A percentile compares a stretch with the other conserved stretches of the same genome.
phyloP scores from a whole-genome alignment of 2,888 invertebrate genomes.

The Automeris io region DNA sequence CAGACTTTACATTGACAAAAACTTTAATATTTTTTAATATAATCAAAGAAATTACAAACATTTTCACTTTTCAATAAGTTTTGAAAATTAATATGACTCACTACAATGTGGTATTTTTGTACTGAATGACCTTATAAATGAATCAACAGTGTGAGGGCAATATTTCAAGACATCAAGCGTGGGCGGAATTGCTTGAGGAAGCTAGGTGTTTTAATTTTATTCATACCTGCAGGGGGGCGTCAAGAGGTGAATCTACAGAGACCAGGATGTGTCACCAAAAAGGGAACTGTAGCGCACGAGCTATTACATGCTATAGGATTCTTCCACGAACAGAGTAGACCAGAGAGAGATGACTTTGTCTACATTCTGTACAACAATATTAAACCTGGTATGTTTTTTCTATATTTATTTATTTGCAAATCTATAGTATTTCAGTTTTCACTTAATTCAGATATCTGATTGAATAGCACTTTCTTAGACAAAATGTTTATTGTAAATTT shows the following conservation, averaged over 20 bases:
- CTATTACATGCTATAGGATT: constrained; percentile 88
- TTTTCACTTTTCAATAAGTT: background rate
- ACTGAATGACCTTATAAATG: background rate
- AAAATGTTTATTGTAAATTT: background rate
- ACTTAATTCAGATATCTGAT: too few species aligned
- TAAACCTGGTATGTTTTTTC: constrained; percentile 61
- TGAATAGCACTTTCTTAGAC: too few species aligned
- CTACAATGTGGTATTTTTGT: background rate
- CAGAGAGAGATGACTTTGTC: constrained; percentile 84
- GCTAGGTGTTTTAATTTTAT: background rate
- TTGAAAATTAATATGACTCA: background rate
- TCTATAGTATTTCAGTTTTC: too few species aligned
- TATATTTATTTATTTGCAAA: too few species aligned
- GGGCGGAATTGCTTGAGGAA: background rate
- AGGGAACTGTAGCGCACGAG: constrained; percentile 87
- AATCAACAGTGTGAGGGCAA: background rate
- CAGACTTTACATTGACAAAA: background rate
- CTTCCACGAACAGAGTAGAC: constrained; percentile 88
- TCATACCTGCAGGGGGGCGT: constrained; percentile 47
- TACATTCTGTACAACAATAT: constrained; percentile 83
- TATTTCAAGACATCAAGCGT: constrained; percentile 16
- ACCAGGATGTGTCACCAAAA: constrained; percentile 83
- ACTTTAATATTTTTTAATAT: background rate
- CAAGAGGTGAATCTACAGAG: constrained; percentile 85
- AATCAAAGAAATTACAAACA: background rate